Base-by-base conservation (phyloP, 2,888 invertebrate genomes). In the Auanema sp. region DNA sequence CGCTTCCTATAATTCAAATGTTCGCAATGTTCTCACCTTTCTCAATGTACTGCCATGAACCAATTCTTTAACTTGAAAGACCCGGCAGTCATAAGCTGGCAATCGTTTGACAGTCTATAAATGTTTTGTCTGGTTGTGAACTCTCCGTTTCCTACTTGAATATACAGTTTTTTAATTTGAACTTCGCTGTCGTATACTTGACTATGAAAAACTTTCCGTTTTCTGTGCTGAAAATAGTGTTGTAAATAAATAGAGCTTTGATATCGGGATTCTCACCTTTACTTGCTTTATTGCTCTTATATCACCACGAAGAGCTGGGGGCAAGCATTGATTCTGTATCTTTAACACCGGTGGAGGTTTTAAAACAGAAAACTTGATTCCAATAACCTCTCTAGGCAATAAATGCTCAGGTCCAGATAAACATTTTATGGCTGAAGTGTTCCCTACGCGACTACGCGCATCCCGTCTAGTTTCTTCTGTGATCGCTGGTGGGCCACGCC, bases 21-120 rank as follows among this genome's bases (percentile, higher is more conserved):
- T 51, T 51, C 16, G 58, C n/a, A n/a, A n/a, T n/a, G n/a, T 18
- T 44, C 50, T 63, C 33, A 89, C 89, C 87, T 88, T 88, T 80
- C 88, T 87, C 78, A 88, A 87, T 1, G 88, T 88, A 77, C 88
- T 87, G 53, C 88, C 88, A 58, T 88, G 84, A 12, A 88, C 85
- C 5, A 88, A 83, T 79, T 89, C 89, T 78, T 89, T 89, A 47
- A 89, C 89, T 75, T 87, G 87, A 76, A 88, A 89, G 14, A 89
- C 85, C 69, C 88, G 87, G 83, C 89, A 89, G 44, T 88, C 87
- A 80, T 87, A 88, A 6, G 88, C 87, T 3, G 89, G 88, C 66
- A 89, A 84, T 58, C 88, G 86, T 68, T 87, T 87, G 77, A 89
- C 89, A 61, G 88, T 88, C 80, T 89, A 66, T 58, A 72, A 63